phyloP scores from a whole-genome alignment of 2,113 vertebrate species.

The Sander vitreus region DNA sequence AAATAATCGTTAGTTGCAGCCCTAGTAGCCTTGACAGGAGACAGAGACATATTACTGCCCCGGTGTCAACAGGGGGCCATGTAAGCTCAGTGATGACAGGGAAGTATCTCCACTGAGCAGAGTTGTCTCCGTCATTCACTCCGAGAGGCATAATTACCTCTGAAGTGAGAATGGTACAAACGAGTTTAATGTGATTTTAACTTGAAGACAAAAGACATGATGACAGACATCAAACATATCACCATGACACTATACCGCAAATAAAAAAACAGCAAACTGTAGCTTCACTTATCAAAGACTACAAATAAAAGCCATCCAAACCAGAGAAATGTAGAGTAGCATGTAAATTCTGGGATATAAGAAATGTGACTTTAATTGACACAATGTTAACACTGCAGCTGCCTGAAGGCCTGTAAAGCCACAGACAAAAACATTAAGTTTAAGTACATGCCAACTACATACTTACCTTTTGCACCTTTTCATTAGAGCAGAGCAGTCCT shows the following conservation, averaged over 20 bases:
- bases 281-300: neutral
- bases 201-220: neutral
- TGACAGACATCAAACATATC: neutral
- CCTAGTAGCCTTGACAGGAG: neutral
- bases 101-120: neutral
- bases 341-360: neutral
- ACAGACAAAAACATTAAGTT: neutral
- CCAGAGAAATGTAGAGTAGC: neutral
- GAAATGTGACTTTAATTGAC: neutral
- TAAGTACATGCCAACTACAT: neutral
- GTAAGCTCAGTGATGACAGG: neutral
- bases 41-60: neutral
- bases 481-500: conserved; percentile 22
- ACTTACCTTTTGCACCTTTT: conserved; percentile 49
- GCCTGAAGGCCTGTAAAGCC: neutral
- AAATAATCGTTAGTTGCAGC: too few relatives aligned
- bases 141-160: too few relatives aligned
- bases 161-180: neutral
- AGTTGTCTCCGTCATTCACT: neutral
- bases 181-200: neutral
- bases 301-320: neutral
- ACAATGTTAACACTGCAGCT: neutral
- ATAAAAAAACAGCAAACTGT: neutral
- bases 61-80: conserved; percentile 12
- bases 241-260: neutral